Conservation (phyloP, 1,140 invertebrate species). For the Euura saliciscinereae region DNA sequence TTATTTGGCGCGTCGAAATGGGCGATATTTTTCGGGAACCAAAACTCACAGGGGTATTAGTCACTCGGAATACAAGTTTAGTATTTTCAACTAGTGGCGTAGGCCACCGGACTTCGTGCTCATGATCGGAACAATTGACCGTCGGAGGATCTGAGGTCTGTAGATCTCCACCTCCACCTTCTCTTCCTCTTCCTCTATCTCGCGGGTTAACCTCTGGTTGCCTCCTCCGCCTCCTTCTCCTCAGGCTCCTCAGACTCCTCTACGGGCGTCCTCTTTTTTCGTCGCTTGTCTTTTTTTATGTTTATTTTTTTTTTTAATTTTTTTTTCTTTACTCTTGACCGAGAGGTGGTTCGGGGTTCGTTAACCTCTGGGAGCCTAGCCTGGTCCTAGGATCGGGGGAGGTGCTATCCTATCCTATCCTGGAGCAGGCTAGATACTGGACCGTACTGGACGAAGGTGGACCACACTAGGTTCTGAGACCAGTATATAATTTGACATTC, state of each 20-base stretch:
- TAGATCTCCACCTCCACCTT: constrained; percentile 6
- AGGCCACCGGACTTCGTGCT: constrained; percentile 22
- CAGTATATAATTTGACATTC: constrained; percentile 44
- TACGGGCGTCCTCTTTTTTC: constrained; percentile 22
- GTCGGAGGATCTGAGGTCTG: neutral
- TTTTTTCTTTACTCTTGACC: neutral
- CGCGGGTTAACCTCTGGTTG: constrained; percentile 7
- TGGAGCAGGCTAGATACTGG: constrained; percentile 20
- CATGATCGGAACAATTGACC: constrained; percentile 27
- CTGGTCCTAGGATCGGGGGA: constrained; percentile 22
- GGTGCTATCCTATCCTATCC: constrained; percentile 3
- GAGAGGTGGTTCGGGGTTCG: constrained; percentile 44
- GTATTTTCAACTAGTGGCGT: neutral
- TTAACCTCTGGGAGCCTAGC: constrained; percentile 39
- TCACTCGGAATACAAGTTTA: neutral
- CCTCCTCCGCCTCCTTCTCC: constrained; percentile 14
- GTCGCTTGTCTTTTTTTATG: constrained; percentile 11
- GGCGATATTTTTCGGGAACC: neutral
- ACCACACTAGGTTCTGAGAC: constrained; percentile 20
- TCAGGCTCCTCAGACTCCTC: constrained; percentile 14
- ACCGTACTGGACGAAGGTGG: constrained; percentile 17
- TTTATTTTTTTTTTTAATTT: constrained; percentile 23
- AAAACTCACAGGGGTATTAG: neutral
- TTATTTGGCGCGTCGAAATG: constrained; percentile 27
- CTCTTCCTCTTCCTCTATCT: neutral